Percentiles rank a stretch among this genome's conserved stretches.
phyloP scores from a whole-genome alignment of 2,888 invertebrate species.

The Dusona sp. region DNA sequence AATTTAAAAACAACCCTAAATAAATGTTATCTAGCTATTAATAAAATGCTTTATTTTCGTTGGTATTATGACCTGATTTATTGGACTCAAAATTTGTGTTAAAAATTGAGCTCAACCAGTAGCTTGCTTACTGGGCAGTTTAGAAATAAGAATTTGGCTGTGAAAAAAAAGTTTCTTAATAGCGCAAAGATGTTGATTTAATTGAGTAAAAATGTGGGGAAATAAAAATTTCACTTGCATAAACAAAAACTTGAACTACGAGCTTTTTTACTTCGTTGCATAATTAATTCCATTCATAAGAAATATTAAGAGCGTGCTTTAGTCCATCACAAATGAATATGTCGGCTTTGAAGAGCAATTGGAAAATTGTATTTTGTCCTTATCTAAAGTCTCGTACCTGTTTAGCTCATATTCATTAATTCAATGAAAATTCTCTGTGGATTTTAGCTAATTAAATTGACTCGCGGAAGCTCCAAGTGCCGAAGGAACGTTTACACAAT shows the following conservation, averaged over 20 bases:
- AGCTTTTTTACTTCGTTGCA: not conserved
- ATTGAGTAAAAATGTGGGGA: not conserved
- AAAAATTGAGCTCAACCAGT: not conserved
- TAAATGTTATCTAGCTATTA: too few species aligned
- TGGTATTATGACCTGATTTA: not conserved
- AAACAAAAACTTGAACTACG: not conserved
- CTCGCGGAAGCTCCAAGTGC: conserved; percentile 21
- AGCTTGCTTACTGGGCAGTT: not conserved
- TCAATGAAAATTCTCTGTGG: conserved; percentile 23
- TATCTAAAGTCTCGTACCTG: not conserved
- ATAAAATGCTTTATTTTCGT: not conserved
- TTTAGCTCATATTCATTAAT: conserved; percentile 30
- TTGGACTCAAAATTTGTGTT: not conserved
- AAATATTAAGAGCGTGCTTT: not conserved
- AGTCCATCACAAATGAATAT: not conserved
- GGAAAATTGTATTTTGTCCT: not conserved
- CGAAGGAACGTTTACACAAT: conserved; percentile 15
- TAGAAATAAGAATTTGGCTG: not conserved
- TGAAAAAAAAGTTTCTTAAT: not conserved
- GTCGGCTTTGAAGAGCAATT: not conserved
- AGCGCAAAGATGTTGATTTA: not conserved
- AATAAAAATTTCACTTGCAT: not conserved
- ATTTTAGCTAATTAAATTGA: conserved; percentile 43
- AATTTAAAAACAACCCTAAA: too few species aligned
- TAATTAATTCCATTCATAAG: not conserved